These are phyloP conservation scores for Anagrus nilaparvatae DNA, from an alignment of 1,140 invertebrate genomes.

Conservation along the genomic window DNA sequence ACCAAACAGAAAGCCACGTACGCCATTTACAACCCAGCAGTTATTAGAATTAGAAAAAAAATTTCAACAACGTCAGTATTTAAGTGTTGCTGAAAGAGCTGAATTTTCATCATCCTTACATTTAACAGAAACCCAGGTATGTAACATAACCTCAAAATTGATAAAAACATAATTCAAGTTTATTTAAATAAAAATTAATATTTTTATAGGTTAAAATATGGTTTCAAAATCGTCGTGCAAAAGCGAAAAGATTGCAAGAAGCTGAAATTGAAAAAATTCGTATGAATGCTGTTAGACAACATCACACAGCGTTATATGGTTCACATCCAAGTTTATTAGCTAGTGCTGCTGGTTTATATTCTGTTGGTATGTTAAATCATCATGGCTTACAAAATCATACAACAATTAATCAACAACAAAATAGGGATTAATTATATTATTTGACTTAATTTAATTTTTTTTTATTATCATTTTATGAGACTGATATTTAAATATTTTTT, in stretches of 20 bases:
- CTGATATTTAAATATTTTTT: too few relatives aligned
- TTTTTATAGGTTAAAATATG: slow-evolving; percentile 84
- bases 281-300: slow-evolving; percentile 56
- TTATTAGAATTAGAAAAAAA: slow-evolving; percentile 88
- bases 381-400: too few relatives aligned
- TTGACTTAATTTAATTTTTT: too few relatives aligned
- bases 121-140: slow-evolving; percentile 88
- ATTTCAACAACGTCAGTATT: slow-evolving; percentile 91
- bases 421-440: too few relatives aligned
- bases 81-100: slow-evolving; percentile 90
- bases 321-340: slow-evolving; percentile 34
- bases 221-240: slow-evolving; percentile 93
- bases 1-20: slow-evolving; percentile 90
- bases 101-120: slow-evolving; percentile 91
- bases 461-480: too few relatives aligned
- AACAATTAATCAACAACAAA: slow-evolving; percentile 28
- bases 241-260: slow-evolving; percentile 89
- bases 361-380: slow-evolving; percentile 33
- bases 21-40: slow-evolving; percentile 94
- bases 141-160: background rate
- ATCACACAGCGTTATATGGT: slow-evolving; percentile 40
- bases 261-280: slow-evolving; percentile 89
- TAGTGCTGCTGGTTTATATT: slow-evolving; percentile 26
- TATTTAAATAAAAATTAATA: too few relatives aligned
- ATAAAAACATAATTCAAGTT: too few relatives aligned